These are phyloP conservation scores for Chelidonichthys spinosus DNA, from an alignment of 2,797 vertebrate species.

Conservation along the genomic window DNA sequence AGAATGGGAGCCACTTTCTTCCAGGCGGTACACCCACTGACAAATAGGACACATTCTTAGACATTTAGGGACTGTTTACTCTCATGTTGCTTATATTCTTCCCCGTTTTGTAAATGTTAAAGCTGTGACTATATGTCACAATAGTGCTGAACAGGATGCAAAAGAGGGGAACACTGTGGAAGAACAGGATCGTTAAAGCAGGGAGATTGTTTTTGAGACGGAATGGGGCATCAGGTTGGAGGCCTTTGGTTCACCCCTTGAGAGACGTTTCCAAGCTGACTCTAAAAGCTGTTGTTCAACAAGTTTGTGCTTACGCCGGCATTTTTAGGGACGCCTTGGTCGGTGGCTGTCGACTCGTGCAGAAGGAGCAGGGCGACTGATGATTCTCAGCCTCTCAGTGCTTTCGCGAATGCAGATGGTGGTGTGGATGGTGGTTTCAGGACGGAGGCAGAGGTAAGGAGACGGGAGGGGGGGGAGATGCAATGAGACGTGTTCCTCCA, in stretches of 20 bases:
- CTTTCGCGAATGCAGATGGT: slow-evolving; percentile 77
- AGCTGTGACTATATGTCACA: neutral
- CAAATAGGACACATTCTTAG: neutral
- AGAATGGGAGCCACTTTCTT: neutral
- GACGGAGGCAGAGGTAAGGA: slow-evolving; percentile 45
- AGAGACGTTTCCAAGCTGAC: slow-evolving; percentile 58
- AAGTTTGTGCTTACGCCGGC: slow-evolving; percentile 70
- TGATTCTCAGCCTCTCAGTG: slow-evolving; percentile 68
- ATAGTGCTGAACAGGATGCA: neutral
- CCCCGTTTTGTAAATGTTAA: neutral
- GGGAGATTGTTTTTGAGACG: slow-evolving; percentile 24
- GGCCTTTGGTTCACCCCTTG: slow-evolving; percentile 60
- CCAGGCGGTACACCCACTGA: neutral
- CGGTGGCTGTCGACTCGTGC: slow-evolving; percentile 74
- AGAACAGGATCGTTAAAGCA: slow-evolving; percentile 8
- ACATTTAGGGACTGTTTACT: neutral
- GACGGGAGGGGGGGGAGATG: slow-evolving; percentile 37
- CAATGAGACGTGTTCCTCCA: slow-evolving; percentile 68
- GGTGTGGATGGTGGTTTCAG: slow-evolving; percentile 72
- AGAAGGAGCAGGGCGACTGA: slow-evolving; percentile 76
- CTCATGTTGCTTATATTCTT: neutral
- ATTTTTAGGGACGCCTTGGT: slow-evolving; percentile 63
- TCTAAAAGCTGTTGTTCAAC: slow-evolving; percentile 69
- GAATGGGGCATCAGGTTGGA: slow-evolving; percentile 21
- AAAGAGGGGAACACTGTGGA: neutral